These are phyloP conservation scores for Melipona bicolor DNA, from an alignment of 2,888 invertebrate species.

Conservation along the genomic window DNA sequence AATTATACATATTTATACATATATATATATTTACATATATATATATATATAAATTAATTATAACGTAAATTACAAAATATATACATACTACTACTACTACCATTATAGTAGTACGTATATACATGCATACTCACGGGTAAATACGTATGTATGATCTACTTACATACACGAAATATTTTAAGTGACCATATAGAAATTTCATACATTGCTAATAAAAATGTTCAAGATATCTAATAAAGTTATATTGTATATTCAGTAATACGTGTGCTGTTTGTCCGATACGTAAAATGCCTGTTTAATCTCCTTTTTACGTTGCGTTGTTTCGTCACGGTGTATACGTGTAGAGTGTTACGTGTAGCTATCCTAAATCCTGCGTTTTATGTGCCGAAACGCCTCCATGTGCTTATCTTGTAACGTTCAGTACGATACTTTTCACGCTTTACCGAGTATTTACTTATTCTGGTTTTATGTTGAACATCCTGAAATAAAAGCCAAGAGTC, in stretches of 20 bases:
- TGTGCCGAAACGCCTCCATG: background rate
- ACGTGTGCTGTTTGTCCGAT: constrained; percentile 23
- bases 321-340: background rate
- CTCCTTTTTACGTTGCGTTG: constrained; percentile 15
- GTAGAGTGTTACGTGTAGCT: constrained; percentile 1
- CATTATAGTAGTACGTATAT: constrained; percentile 45
- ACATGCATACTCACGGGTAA: constrained; percentile 65
- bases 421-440: background rate
- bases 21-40: constrained; percentile 10
- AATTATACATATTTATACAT: constrained; percentile 35
- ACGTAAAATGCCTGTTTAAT: constrained; percentile 43
- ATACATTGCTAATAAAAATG: constrained; percentile 79
- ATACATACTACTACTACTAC: constrained; percentile 52
- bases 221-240: constrained; percentile 79
- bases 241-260: constrained; percentile 80
- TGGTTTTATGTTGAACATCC: background rate
- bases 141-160: constrained; percentile 64
- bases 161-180: constrained; percentile 75
- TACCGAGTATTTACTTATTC: background rate
- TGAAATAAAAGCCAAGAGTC: background rate
- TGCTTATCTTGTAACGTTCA: background rate
- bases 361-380: constrained; percentile 17
- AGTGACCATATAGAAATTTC: constrained; percentile 77
- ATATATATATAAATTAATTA: constrained; percentile 39
- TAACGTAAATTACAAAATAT: constrained; percentile 40